These are phyloP conservation scores for Sigmodon hispidus DNA, from an alignment of 2,113 vertebrate genomes.

Conservation along the genomic window DNA sequence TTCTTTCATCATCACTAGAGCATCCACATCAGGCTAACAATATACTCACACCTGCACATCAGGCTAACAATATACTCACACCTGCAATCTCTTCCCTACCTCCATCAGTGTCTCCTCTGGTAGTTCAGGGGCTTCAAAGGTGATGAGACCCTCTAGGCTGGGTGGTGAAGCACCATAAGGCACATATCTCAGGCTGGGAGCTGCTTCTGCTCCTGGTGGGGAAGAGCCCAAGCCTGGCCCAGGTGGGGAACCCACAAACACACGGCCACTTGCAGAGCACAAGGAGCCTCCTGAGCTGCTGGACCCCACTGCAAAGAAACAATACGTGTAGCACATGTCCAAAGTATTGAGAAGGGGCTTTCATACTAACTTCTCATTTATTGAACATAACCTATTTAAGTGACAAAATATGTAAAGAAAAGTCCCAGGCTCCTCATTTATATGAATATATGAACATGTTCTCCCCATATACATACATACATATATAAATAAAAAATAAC, in stretches of 20 bases:
- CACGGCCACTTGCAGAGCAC: constrained; percentile 93
- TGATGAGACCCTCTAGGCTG: constrained; percentile 96
- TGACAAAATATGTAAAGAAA: neutral
- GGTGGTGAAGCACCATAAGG: constrained; percentile 96
- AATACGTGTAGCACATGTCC: neutral
- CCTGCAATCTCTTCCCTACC: constrained; percentile 85
- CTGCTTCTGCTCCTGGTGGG: constrained; percentile 89
- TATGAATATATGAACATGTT: neutral
- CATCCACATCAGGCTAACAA: constrained; percentile 15
- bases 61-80: constrained; percentile 56
- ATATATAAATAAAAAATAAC: neutral
- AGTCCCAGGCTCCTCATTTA: neutral
- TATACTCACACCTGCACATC: constrained; percentile 53
- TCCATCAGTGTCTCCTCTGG: constrained; percentile 99
- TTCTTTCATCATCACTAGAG: neutral
- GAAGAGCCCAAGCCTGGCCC: constrained; percentile 89
- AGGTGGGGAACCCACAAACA: constrained; percentile 94
- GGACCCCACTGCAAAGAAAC: constrained; percentile 91
- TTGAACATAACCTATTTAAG: neutral
- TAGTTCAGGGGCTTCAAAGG: constrained; percentile 97
- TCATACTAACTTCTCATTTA: neutral
- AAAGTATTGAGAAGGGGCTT: neutral
- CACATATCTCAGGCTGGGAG: constrained; percentile 93
- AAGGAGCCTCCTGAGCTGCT: constrained; percentile 95
- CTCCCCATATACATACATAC: neutral